Evolutionary conservation across 2,797 vertebrate species (phyloP).

Genomic region (Spinus pinus): DNA sequence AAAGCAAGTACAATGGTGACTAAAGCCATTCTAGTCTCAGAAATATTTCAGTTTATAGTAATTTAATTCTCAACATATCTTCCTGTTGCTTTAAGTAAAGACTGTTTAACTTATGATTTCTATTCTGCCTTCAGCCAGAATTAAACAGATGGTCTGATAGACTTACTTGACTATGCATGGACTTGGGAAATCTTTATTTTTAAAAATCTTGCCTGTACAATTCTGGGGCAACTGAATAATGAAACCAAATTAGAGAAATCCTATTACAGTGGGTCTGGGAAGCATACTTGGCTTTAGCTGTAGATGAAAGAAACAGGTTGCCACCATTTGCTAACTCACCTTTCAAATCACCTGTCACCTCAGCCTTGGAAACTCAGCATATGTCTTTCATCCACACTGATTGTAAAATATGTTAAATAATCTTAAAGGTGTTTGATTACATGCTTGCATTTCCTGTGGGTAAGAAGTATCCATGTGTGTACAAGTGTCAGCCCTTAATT

Average conservation of each 20-base stretch:
- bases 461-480: background rate
- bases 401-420: background rate
- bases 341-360: background rate
- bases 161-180: background rate
- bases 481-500: background rate
- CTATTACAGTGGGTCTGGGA: background rate
- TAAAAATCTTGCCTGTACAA: background rate
- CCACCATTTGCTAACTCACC: background rate
- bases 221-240: background rate
- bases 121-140: background rate
- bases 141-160: conserved; percentile 3
- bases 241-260: background rate
- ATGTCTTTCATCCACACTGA: background rate
- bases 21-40: background rate
- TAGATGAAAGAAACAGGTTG: background rate
- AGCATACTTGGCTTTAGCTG: background rate
- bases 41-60: background rate
- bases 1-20: background rate
- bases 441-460: background rate
- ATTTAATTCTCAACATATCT: background rate
- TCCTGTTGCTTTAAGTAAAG: background rate
- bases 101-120: background rate
- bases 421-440: background rate
- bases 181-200: background rate
- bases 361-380: background rate